These are phyloP conservation scores for Plectropomus leopardus DNA, from an alignment of 2,113 vertebrate species.

Conservation along the genomic window DNA sequence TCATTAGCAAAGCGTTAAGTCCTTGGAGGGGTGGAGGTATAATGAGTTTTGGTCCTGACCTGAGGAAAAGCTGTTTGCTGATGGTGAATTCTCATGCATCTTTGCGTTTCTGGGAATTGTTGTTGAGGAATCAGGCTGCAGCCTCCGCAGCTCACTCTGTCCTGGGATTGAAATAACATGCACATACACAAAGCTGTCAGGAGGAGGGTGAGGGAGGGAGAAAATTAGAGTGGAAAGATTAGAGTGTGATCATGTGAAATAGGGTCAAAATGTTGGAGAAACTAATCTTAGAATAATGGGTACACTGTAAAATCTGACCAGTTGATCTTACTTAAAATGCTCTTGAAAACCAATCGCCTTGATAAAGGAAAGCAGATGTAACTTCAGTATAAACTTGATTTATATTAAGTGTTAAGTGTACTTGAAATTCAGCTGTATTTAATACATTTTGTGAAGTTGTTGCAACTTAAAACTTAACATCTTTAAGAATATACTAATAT, in stretches of 20 bases:
- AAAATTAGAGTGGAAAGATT: not conserved
- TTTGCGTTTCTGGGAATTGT: not conserved
- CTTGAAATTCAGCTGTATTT: no score
- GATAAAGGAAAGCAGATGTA: no score
- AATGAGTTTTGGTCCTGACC: slow-evolving; percentile 1
- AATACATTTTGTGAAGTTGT: no score
- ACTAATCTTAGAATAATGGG: not conserved
- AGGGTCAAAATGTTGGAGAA: slow-evolving; percentile 5
- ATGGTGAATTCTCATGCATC: slow-evolving; percentile 1
- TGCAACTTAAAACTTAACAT: no score
- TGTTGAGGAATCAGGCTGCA: slow-evolving; percentile 20
- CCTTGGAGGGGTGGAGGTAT: not conserved
- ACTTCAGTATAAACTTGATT: no score
- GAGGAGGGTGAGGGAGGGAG: not conserved
- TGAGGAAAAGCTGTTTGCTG: slow-evolving; percentile 10
- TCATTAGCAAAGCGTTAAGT: slow-evolving; percentile 12
- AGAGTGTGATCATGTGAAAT: not conserved
- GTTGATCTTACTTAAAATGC: no score
- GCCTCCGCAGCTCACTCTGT: slow-evolving; percentile 1
- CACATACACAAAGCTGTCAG: slow-evolving; percentile 19
- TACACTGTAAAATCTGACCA: no score
- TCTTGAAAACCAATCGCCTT: no score
- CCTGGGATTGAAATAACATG: slow-evolving; percentile 34
- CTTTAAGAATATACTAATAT: no score
- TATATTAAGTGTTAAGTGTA: no score